Evolutionary conservation across 2,113 vertebrate species (phyloP), one percentile per base, ranked within the genome.

Genomic region (Alouatta palliata): DNA sequence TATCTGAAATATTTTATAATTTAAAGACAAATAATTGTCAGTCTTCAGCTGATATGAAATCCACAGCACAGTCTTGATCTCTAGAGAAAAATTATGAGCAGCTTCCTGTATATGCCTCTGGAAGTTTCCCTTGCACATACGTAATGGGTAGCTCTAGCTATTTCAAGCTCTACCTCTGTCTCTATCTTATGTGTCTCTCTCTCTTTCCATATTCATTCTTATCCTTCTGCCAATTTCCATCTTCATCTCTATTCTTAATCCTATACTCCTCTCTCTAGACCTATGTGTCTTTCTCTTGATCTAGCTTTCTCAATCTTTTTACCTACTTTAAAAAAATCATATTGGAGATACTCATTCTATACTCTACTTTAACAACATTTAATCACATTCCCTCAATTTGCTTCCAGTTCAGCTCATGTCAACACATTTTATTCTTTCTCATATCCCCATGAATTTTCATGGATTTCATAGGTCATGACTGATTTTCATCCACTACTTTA

Each of bases 91-190:
- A 85, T 27, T 56, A 23, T 20, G 9, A 47, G 6, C 37, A 40
- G 30, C 7, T 68, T 75, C 23, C 37, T 54, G 0, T 19, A 5
- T 2, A 10, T 5, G 4, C 10, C 20, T 47, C 8, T 3, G 1
- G 66, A 70, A 27, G 13, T 12, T 49, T 6, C 77, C 47, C 23
- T 40, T 21, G 7, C 14, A 20, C 10, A 4, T 35, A 16, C 3
- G n/a, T 3, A 7, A 2, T 19, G 17, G 14, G 10, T 8, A 54
- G 10, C 17, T 70, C 32, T 17, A 43, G n/a, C 19, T 8, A 14
- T 13, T 47, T 49, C 11, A 32, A 3, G 6, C 47, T 12, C 8
- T 77, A 19, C 45, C 1, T 47, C 45, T 20, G 37, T 56, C n/a
- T 71, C 17, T 87, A 2, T 70, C n/a, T 37, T 68, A 30, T 5